Base-by-base conservation (phyloP, 2,797 vertebrate genomes). In the Schizothorax lantsangensis region DNA sequence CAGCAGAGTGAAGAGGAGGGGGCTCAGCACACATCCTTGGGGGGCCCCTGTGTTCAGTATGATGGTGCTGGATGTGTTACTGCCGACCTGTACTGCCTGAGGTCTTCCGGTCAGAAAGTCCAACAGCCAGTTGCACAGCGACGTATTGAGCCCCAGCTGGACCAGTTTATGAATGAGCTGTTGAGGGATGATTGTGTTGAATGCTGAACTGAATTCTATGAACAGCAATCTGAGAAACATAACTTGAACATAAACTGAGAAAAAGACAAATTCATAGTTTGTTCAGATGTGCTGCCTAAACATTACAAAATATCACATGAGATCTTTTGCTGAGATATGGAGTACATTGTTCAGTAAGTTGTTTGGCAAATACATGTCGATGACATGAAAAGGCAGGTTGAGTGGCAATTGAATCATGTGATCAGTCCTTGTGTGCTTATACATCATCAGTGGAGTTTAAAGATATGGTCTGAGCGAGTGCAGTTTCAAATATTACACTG, bases 401-500 rank as follows among this genome's bases (percentile, higher is more conserved):
- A 47, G 19, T 49, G 14, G 5, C 23, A 38, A 19, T 71, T 15
- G 6, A 9, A 21, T 71, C 62, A 52, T 7, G 7, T 49, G 26
- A 36, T 19, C 19, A 71, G 64, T 81, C 45, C 14, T 38, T 17
- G 30, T 81, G 30, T 38, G 21, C 45, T 57, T 83, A 83, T 23
- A 45, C 38, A 36, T 38, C 19, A 45, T 59, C 82, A n/a, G 40
- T 62, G 40, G n/a, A 11, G 54, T 75, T 83, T 59, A 59, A 17
- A 62, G 71, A 36, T 1, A 54, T 75, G 52, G 38, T 75, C 71
- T 47, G 82, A 64, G 82, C 11, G 12, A 75, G 40, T 26, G 54
- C 26, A 64, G 71, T 84, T 21, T 26, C 71, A 75, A 33, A 45
- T 14, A 64, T 36, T 36, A n/a, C 26, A 8, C 40, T 74, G 54